Base-by-base conservation (phyloP, 1,140 invertebrate genomes). In the Ceratina calcarata region DNA sequence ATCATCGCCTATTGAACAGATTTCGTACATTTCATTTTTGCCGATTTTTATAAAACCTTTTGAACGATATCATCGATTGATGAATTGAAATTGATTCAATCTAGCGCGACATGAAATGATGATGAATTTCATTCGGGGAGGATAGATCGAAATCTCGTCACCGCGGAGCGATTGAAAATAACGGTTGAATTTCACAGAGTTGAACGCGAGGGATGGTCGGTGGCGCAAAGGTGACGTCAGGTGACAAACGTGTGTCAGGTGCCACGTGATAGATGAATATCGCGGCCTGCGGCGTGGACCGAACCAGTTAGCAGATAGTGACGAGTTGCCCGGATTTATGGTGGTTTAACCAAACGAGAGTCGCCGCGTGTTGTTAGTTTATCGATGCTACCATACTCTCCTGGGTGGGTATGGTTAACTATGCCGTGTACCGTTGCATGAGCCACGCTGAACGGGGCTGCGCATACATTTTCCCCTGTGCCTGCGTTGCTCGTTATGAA, bases 231-330 rank as follows among this genome's bases (percentile, higher is more conserved):
- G 64, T 82, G 86, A 77, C 78, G 57, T 82, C 74, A 62, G 75
- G 76, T 87, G 84, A 87, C 85, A 86, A 87, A 87, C 86, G 86
- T 58, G 82, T 75, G 85, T 86, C 86, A 79, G 78, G 45, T 73
- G 78, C 62, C 71, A 82, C 58, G 74, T 75, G 75, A 84, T 71
- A 83, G 70, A 72, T 69, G 85, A 83, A 84, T 84, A 85, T 84
- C 83, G 58, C 53, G 51, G 57, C 51, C 71, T 72, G 74, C 78
- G 58, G 71, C 71, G 65, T 53, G 66, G 57, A 69, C 73, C 72
- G 57, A 70, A 73, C 55, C 74, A 64, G 73, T 76, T 68, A 69
- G 64, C 73, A 85, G 83, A 85, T 85, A 85, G 84, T 85, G 84
- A 85, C 83, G 84, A 85, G 84, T 82, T 85, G 83, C 65, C 64